Evolutionary conservation across 2,888 invertebrate species (phyloP), one percentile per base, ranked within the genome.

Genomic region (Vandiemenella viatica): DNA sequence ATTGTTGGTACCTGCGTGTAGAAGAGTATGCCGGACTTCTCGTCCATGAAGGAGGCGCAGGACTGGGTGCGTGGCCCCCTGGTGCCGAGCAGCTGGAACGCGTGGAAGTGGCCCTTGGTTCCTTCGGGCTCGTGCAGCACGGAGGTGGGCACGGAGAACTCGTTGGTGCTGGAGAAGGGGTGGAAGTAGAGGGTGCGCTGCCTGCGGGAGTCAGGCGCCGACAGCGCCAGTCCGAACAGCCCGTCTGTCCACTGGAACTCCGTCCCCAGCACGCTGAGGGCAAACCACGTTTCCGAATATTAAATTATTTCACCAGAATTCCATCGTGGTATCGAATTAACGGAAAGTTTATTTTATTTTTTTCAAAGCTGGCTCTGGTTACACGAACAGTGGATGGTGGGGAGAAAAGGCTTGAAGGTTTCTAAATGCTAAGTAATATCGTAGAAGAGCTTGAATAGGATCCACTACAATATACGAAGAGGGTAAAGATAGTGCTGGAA

Each of bases 111-210:
- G 21, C 19, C n/a, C 16, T 76, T 72, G n/a, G 80, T 77, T 5
- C 75, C 58, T 0, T 72, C 68, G 55, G 75, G 77, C 62, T 87
- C 84, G 21, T 79, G 71, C 32, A 86, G 64, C 40, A 79, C 69
- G 55, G 73, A 72, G 0, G 84, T 85, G 4, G 75, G 32, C 18
- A 86, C 81, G 50, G 75, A 77, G 61, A 83, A 87, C 60, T 87
- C 86, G 61, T 80, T 75, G 52, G 75, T 80, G 56, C 85, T 84
- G 2, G 80, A 76, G 63, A 87, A 72, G 0, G 87, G 82, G 60
- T 87, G 87, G 68, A 86, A 88, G 59, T 81, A 88, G 3, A 88
- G 63, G 0, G 79, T 81, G 50, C 84, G 77, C 61, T 66, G 80
- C 23, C 80, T 80, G 45, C 80, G 75, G 0, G 71, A 56, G 49